These are phyloP conservation scores for Macaria notata DNA, from an alignment of 2,888 invertebrate species.

Conservation along the genomic window DNA sequence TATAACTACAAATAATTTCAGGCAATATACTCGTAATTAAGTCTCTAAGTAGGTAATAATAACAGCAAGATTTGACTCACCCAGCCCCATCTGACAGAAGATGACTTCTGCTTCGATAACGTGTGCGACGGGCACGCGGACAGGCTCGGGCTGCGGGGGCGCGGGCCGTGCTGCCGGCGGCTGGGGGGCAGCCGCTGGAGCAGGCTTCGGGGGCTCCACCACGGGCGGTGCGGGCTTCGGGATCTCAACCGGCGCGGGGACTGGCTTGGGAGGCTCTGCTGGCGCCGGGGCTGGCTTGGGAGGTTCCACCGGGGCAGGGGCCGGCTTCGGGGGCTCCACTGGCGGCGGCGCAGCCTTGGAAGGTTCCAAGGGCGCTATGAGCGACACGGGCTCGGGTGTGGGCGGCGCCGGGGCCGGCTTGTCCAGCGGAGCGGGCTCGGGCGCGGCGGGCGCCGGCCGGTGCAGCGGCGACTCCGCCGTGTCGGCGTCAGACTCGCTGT, in stretches of 20 bases:
- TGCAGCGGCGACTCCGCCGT: constrained; percentile 72
- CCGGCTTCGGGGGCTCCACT: constrained; percentile 40
- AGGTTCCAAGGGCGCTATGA: constrained; percentile 1
- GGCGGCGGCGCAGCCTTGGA: constrained; percentile 30
- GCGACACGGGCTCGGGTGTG: constrained; percentile 38
- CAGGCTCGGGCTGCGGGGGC: constrained; percentile 34
- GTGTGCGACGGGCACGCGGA: constrained; percentile 65
- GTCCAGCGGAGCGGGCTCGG: constrained; percentile 32
- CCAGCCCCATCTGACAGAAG: constrained; percentile 87
- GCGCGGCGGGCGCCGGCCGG: constrained; percentile 54
- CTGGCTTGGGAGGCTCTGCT: constrained; percentile 46
- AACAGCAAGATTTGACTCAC: constrained; percentile 65
- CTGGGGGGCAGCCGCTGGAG: constrained; percentile 49
- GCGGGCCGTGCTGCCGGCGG: constrained; percentile 42
- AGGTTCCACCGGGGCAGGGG: constrained; percentile 35
- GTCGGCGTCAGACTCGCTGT: constrained; percentile 82
- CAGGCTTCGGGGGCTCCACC: constrained; percentile 18
- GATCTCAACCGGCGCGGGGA: constrained; percentile 23
- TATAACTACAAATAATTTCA: no score
- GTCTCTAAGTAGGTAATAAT: constrained; percentile 31
- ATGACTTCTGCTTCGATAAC: constrained; percentile 86
- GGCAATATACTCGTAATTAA: no score
- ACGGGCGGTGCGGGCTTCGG: constrained; percentile 47
- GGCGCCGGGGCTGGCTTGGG: constrained; percentile 35
- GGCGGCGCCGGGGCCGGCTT: constrained; percentile 33